Conservation (phyloP, 2,113 vertebrate species). For the Hemicordylus capensis region DNA sequence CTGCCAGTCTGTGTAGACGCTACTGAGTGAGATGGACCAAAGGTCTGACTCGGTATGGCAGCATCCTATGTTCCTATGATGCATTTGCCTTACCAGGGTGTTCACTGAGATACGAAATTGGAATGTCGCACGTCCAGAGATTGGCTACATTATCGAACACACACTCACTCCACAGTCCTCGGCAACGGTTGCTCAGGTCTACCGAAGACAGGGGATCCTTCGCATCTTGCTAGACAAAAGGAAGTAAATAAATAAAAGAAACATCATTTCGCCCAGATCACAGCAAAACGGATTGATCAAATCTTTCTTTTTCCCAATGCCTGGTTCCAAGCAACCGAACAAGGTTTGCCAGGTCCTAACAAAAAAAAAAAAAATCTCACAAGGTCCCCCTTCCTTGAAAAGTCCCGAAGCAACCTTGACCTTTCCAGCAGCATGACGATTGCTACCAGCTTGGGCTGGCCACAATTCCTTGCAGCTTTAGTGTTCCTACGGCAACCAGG, state of each 20-base stretch:
- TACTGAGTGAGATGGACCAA: no score
- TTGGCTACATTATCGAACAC: slow-evolving; percentile 47
- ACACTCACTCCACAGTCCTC: slow-evolving; percentile 55
- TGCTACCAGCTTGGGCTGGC: accelerated
- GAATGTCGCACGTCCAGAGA: slow-evolving; percentile 58
- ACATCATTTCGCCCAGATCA: no score
- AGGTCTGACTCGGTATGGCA: no score
- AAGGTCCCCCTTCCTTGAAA: neutral
- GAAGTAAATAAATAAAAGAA: neutral
- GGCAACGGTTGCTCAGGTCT: slow-evolving; percentile 43
- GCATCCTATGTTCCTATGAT: neutral
- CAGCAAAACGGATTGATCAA: no score
- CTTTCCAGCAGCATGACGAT: neutral
- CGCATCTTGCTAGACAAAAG: slow-evolving; percentile 41
- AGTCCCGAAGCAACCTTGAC: neutral
- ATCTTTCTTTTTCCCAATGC: no score
- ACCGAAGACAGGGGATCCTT: slow-evolving; percentile 54
- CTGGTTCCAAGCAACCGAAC: no score
- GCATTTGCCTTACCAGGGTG: slow-evolving; percentile 30
- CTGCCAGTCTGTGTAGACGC: no score
- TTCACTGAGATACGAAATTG: slow-evolving; percentile 44
- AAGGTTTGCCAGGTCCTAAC: neutral
- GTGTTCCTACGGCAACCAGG: neutral
- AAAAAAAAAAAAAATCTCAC: neutral
- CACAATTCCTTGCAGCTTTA: neutral